Percentiles rank a stretch among this genome's conserved stretches.
Evolutionary conservation across 2,888 invertebrate genomes (phyloP).

Genomic region (Melanostoma scalare): DNA sequence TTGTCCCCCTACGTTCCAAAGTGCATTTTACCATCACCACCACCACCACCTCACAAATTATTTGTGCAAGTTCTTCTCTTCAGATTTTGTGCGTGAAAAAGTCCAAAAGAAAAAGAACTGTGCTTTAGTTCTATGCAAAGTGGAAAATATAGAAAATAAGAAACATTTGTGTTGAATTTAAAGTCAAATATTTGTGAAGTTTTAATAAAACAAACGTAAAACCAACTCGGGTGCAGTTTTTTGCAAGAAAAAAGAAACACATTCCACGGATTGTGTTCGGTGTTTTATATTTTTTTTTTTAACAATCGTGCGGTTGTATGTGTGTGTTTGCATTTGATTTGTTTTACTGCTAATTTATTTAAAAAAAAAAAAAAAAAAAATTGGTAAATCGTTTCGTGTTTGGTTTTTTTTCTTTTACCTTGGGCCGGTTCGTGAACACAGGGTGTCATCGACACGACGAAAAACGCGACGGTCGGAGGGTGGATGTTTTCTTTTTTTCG

Average conservation of each 20-base stretch:
- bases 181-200: conserved; percentile 8
- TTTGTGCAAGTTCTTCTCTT: conserved; percentile 35
- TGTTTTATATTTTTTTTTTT: conserved; percentile 31
- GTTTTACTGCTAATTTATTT: conserved; percentile 41
- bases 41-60: conserved; percentile 34
- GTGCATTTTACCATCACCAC: conserved; percentile 62
- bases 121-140: conserved; percentile 1
- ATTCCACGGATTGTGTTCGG: conserved; percentile 49
- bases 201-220: conserved; percentile 15
- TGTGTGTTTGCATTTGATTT: conserved; percentile 42
- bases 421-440: conserved; percentile 48
- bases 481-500: conserved; percentile 45
- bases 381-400: not conserved
- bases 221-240: conserved; percentile 8
- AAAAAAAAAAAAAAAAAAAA: conserved; percentile 23
- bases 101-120: not conserved
- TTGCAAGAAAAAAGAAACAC: conserved; percentile 44
- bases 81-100: conserved; percentile 51
- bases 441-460: conserved; percentile 41
- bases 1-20: conserved; percentile 62
- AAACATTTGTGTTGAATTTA: not conserved
- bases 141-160: not conserved
- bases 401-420: conserved; percentile 23
- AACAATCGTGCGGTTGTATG: conserved; percentile 3
- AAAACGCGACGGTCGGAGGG: conserved; percentile 41